Base-by-base conservation (phyloP, 1,140 invertebrate genomes). In the Cotesia glomerata region DNA sequence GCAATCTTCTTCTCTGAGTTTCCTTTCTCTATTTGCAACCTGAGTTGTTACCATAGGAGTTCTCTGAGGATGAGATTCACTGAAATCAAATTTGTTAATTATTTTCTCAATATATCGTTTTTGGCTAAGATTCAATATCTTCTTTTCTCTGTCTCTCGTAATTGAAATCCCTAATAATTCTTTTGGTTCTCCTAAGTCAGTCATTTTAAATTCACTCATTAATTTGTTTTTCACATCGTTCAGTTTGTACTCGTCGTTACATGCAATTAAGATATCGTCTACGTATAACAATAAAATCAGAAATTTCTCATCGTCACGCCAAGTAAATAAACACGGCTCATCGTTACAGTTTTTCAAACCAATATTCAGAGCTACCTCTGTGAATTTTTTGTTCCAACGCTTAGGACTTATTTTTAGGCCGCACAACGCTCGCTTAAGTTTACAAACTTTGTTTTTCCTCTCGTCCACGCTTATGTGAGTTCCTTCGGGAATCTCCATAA, bases 401-500 rank as follows among this genome's bases (percentile, higher is more conserved):
- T 79, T 74, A 2, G 78, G 75, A 34, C 75, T 80, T 72, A 82
- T 79, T 62, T 80, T 80, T 9, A 82, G 63, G 0, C 81, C 82
- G 73, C 82, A 82, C 26, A 83, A 54, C 56, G 84, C 82, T 68
- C 71, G 75, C 4, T 81, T 73, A 0, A 83, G 61, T 71, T 73
- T 68, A 62, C 74, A 77, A 3, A 79, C 78, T 54, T 75, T 74
- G 0, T 11, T 39, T 16, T 56, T 51, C 63, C 14, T 16, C 9
- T 16, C 11, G 58, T 65, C 49, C 39, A 7, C 0, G 4, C n/a
- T 13, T 35, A 5, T 73, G 59, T n/a, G 66, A 68, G 39, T 70
- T 34, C 76, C 80, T 11, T 80, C 72, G 3, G 83, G 84, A 63
- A 80, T 81, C 69, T 79, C 76, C 84, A 88, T 87, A 66, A 82